Evolutionary conservation across 1,140 invertebrate genomes (phyloP), one percentile per base, ranked within the genome.

Genomic region (Acromyrmex heyeri): DNA sequence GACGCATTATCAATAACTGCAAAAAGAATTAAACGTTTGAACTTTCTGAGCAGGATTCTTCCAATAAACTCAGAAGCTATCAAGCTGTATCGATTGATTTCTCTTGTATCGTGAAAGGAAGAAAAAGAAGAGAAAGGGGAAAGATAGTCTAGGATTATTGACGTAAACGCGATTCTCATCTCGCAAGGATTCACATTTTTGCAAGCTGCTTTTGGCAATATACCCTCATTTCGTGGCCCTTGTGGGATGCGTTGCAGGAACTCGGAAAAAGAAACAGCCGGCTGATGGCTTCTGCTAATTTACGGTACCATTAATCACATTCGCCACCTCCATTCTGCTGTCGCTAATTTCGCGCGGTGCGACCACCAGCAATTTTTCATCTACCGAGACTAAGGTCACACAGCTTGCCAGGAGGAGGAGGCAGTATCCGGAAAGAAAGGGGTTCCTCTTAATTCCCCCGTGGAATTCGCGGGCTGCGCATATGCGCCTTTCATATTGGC

Each of bases 251-350:
- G 59, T 85, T 87, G 86, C 65, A 89, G 72, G 27, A 89, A 90
- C 86, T 76, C 70, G 75, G 85, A 88, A 85, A 86, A 85, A 88
- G 85, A 87, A 87, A 89, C 75, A 73, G 55, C 64, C 12, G 44
- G 57, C 57, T 79, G 75, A 64, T 86, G 86, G 86, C 83, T 88
- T 72, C 76, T 78, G 59, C 72, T 91, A 91, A 91, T 89, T 91
- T 91, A 86, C 86, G 67, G 70, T 67, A 30, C 59, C 89, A 91
- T 91, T 87, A 89, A 91, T 89, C 88, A 91, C 88, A 86, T 91
- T 91, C 81, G 82, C 78, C 61, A 72, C 65, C 61, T 86, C 65
- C 78, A 79, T 90, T 81, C 86, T 79, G 61, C 86, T 79, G 55
- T 89, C 88, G 89, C 86, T 89, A 88, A 88, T 91, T 91, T 86